A percentile compares a stretch with the other conserved stretches of the same genome.
Evolutionary conservation across 2,888 invertebrate genomes (phyloP).

Genomic region (Euplagia quadripunctaria): DNA sequence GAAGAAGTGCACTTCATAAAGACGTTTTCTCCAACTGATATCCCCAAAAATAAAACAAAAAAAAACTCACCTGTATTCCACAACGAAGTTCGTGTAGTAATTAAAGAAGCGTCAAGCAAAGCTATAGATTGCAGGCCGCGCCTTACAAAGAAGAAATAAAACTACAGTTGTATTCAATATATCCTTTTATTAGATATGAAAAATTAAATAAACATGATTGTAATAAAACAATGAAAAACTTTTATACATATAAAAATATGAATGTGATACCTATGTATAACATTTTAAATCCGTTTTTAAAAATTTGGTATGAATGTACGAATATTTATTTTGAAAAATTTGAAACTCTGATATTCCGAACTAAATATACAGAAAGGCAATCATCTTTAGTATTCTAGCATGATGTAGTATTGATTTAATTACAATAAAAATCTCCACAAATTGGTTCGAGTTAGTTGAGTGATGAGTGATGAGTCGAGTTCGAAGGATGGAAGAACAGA

Average conservation of each 20-base stretch:
- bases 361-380: background rate
- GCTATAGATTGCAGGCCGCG: slow-evolving; percentile 14
- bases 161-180: slow-evolving; percentile 7
- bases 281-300: background rate
- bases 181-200: slow-evolving; percentile 3
- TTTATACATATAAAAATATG: background rate
- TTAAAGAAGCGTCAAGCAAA: slow-evolving; percentile 28
- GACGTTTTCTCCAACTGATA: background rate
- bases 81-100: background rate
- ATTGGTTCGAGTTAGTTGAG: no score
- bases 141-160: slow-evolving; percentile 11
- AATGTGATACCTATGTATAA: background rate
- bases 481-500: no score
- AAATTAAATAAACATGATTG: background rate
- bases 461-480: no score
- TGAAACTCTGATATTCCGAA: background rate
- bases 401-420: background rate
- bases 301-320: background rate
- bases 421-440: background rate
- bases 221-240: background rate
- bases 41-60: no score
- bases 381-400: background rate
- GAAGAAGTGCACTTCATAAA: no score
- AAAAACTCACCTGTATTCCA: slow-evolving; percentile 4
- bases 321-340: background rate